Evolutionary conservation across 2,888 invertebrate genomes (phyloP), one percentile per base, ranked within the genome.

Genomic region (Scotopteryx bipunctaria): DNA sequence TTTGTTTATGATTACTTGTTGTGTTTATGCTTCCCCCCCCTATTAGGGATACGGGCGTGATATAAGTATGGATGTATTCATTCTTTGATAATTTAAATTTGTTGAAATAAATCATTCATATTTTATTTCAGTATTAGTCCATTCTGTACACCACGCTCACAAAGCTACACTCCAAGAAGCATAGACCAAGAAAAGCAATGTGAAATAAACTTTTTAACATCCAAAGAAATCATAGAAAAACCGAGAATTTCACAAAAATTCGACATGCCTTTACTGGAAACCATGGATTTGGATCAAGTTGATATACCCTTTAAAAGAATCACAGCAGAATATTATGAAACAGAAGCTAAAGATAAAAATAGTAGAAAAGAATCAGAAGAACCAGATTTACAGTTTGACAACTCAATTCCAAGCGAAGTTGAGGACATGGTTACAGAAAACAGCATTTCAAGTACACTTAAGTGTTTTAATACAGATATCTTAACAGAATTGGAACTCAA

Each of bases 51-150:
- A n/a, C n/a, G n/a, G n/a, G n/a, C n/a, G n/a, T n/a, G n/a, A n/a
- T n/a, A n/a, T n/a, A n/a, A n/a, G n/a, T n/a, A n/a, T n/a, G n/a
- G n/a, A n/a, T n/a, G n/a, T n/a, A n/a, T n/a, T n/a, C n/a, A n/a
- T n/a, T n/a, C n/a, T n/a, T n/a, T n/a, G n/a, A n/a, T n/a, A n/a
- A n/a, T n/a, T n/a, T 5, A 2, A 19, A 2, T 2, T 1, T 1
- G 6, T 19, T 19, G 4, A 5, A 5, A 5, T 1, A 19, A 19
- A 5, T 19, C 1, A 2, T 19, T 19, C 6, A n/a, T n/a, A n/a
- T n/a, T n/a, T n/a, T n/a, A 15, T 21, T 38, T 36, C 55, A 88
- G 89, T 66, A 81, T 85, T 61, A 85, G 83, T 45, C 81, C 81
- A 46, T 86, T 83, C 40, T 74, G 79, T 8, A 84, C 86, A 6